Evolutionary conservation across 2,797 vertebrate genomes (phyloP).

Genomic region (Sebastolobus alascanus): DNA sequence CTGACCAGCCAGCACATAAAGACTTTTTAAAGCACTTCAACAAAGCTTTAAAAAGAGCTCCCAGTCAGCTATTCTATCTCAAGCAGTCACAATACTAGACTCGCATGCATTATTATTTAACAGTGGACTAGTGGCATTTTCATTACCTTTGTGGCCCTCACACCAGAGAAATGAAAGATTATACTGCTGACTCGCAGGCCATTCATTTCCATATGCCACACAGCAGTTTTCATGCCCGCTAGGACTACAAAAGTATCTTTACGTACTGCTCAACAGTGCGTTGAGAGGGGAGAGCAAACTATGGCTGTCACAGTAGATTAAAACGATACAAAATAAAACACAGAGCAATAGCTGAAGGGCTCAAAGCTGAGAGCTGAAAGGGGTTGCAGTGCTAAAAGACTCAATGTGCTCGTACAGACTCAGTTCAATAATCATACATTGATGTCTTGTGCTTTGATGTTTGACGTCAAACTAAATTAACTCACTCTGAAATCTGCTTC

Average conservation of each 20-base stretch:
- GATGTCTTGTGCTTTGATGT: background rate
- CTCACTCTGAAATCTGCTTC: background rate
- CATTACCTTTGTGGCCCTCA: slow-evolving; percentile 34
- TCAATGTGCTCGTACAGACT: background rate
- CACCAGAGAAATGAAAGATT: slow-evolving; percentile 18
- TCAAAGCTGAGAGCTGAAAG: slow-evolving; percentile 1
- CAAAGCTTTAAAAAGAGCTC: slow-evolving; percentile 35
- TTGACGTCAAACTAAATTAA: background rate
- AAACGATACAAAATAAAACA: slow-evolving; percentile 12
- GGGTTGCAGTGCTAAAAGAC: background rate
- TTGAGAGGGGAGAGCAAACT: background rate
- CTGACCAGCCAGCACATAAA: slow-evolving; percentile 25
- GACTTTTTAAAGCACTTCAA: slow-evolving; percentile 24
- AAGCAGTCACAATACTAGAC: slow-evolving; percentile 9
- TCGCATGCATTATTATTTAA: slow-evolving; percentile 43
- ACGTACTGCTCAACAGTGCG: slow-evolving; percentile 9
- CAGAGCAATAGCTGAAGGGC: slow-evolving; percentile 1
- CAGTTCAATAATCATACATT: background rate
- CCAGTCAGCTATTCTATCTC: slow-evolving; percentile 17
- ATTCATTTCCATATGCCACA: slow-evolving; percentile 8
- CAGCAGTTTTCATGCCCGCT: slow-evolving; percentile 19
- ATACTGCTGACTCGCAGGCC: background rate
- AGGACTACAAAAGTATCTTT: slow-evolving; percentile 19
- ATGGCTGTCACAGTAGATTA: background rate
- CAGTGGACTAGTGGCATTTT: slow-evolving; percentile 40